These are phyloP conservation scores for Platyscapa corneri DNA, from an alignment of 1,140 invertebrate species.

Conservation along the genomic window DNA sequence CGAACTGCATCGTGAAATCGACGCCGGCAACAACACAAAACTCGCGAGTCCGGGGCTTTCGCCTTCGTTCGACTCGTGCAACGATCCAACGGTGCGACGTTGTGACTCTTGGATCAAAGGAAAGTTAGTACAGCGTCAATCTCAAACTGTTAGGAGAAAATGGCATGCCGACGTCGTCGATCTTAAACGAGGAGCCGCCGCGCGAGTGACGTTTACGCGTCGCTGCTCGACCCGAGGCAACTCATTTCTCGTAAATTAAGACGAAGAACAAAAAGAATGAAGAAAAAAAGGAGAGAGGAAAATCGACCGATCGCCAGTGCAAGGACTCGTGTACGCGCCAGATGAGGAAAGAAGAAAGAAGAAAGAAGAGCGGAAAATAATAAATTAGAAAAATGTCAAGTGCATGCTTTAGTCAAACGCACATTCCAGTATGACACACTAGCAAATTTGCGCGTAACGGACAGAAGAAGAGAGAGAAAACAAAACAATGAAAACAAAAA, in stretches of 20 bases:
- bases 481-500: not conserved
- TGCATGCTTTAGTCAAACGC: constrained; percentile 46
- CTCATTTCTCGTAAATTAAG: no score
- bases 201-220: no score
- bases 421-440: constrained; percentile 19
- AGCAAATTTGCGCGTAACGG: not conserved
- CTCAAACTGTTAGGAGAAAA: not conserved
- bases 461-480: not conserved
- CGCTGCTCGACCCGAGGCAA: no score
- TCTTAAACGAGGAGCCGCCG: not conserved
- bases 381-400: not conserved
- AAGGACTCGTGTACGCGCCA: not conserved
- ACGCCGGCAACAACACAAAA: no score
- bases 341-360: not conserved
- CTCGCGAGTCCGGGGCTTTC: no score
- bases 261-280: no score
- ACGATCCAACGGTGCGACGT: no score
- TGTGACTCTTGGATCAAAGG: no score
- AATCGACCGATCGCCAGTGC: not conserved
- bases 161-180: not conserved
- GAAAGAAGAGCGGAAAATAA: no score
- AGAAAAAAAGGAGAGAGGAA: not conserved
- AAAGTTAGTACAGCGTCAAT: not conserved
- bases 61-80: no score
- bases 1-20: no score